Percentiles rank a stretch among this genome's conserved stretches.
Evolutionary conservation across 2,113 vertebrate genomes (phyloP).

Genomic region (Melanocharis versteri): DNA sequence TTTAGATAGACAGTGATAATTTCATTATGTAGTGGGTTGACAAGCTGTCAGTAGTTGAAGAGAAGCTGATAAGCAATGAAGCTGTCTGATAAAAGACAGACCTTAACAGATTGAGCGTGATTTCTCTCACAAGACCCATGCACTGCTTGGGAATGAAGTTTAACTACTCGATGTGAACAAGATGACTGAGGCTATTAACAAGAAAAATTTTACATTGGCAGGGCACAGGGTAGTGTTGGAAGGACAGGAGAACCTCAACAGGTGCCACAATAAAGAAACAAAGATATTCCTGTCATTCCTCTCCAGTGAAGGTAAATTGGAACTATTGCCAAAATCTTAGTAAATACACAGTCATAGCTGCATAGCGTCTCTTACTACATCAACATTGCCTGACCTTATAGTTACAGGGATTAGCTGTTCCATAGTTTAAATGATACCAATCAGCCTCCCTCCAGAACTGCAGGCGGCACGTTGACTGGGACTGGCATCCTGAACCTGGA

Average conservation of each 20-base stretch:
- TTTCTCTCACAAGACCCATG: neutral
- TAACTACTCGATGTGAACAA: neutral
- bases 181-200: neutral
- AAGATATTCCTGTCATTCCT: neutral
- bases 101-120: neutral
- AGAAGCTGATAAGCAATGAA: neutral
- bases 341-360: neutral
- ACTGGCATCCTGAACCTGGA: neutral
- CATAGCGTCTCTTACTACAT: neutral
- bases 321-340: neutral
- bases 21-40: neutral
- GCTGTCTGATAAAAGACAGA: neutral
- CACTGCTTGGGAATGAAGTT: neutral
- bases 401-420: neutral
- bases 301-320: neutral
- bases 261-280: neutral
- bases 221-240: neutral
- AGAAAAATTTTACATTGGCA: fast-evolving
- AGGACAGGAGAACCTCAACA: neutral
- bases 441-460: neutral
- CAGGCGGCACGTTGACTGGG: neutral
- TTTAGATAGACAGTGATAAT: neutral
- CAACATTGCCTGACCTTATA: neutral
- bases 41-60: neutral
- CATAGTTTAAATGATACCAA: neutral